Percentiles rank a stretch among this genome's conserved stretches.
Conservation (phyloP, 2,113 vertebrate genomes). For the Bungarus multicinctus region DNA sequence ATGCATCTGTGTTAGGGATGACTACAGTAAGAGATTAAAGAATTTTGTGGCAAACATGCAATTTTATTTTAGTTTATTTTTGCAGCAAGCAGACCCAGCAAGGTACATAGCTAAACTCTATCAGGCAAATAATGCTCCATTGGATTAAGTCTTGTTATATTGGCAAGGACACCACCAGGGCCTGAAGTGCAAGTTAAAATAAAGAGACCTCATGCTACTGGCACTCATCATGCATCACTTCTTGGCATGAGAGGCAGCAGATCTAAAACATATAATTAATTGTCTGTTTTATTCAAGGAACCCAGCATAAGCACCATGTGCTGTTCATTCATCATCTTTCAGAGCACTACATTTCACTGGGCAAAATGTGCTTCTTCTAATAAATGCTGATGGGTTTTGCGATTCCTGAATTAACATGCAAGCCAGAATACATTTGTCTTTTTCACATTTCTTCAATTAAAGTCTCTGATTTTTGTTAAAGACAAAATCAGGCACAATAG, state of each 20-base stretch:
- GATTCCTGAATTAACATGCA: neutral
- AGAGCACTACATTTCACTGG: slow-evolving; percentile 49
- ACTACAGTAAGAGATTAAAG: neutral
- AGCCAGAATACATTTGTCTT: neutral
- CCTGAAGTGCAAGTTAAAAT: slow-evolving; percentile 25
- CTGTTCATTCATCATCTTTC: slow-evolving; percentile 49
- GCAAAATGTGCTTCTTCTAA: slow-evolving; percentile 1
- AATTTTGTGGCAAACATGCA: neutral
- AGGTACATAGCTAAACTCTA: neutral
- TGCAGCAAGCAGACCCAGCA: neutral
- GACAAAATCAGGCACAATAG: neutral
- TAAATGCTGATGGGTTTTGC: neutral
- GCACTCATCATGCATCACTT: slow-evolving; percentile 7
- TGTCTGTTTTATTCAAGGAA: slow-evolving; percentile 35
- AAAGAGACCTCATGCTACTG: neutral
- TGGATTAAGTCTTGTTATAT: neutral
- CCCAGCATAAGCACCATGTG: slow-evolving; percentile 12
- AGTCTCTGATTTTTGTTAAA: neutral
- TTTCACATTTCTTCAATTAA: neutral
- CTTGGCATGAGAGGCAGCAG: slow-evolving; percentile 27
- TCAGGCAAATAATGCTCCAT: neutral
- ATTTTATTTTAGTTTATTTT: neutral
- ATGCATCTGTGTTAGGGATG: neutral
- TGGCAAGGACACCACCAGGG: neutral
- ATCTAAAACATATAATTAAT: slow-evolving; percentile 29